These are phyloP conservation scores for Eurypyga helias DNA, from an alignment of 2,113 vertebrate genomes.

Conservation along the genomic window DNA sequence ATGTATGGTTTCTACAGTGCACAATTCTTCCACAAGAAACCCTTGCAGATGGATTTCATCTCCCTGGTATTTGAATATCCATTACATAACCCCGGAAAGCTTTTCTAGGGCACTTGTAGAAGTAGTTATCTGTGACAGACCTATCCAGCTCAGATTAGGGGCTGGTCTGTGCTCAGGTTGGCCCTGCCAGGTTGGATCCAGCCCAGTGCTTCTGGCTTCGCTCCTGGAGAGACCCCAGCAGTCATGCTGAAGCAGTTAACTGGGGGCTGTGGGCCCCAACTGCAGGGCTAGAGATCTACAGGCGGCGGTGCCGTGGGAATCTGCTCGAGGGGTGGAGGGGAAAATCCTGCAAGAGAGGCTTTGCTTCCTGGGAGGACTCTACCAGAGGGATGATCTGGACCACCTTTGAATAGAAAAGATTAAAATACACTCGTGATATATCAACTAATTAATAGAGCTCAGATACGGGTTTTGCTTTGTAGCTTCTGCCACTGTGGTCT, in stretches of 20 bases:
- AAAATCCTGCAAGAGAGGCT: not conserved
- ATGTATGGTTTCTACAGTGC: not conserved
- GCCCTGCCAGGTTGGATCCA: not conserved
- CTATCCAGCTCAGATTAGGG: not conserved
- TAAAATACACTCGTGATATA: not conserved
- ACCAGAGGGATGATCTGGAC: not conserved
- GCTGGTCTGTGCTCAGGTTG: not conserved
- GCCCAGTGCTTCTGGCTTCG: not conserved
- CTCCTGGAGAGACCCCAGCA: not conserved
- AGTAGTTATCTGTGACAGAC: not conserved
- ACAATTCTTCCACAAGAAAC: not conserved
- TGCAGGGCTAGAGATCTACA: not conserved
- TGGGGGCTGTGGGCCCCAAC: not conserved
- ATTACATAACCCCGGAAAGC: not conserved
- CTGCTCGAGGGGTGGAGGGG: rapidly evolving
- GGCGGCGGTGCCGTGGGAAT: not conserved
- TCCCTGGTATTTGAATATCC: not conserved
- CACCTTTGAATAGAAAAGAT: not conserved
- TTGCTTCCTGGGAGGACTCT: not conserved
- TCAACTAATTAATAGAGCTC: not conserved
- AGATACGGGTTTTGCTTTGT: not conserved
- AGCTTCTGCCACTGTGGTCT: not conserved
- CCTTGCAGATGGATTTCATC: constrained; percentile 49
- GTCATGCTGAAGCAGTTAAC: not conserved
- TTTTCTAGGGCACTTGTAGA: not conserved